Conservation (phyloP, 2,797 vertebrate species). For the Parambassis ranga region DNA sequence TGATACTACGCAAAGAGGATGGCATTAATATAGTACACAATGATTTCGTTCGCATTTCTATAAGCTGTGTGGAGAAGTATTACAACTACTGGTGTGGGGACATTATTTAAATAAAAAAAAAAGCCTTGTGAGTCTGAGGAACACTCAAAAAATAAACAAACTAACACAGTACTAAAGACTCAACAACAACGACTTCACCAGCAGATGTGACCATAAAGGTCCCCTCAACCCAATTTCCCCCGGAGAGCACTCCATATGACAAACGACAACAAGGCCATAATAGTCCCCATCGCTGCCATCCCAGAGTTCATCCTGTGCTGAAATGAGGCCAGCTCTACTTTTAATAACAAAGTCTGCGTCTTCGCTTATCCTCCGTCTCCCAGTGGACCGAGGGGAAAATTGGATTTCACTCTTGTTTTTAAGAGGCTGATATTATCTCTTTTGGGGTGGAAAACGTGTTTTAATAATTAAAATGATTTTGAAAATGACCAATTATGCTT, state of each 20-base stretch:
- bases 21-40: too few relatives aligned
- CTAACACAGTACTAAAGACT: neutral
- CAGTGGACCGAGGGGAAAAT: conserved; percentile 55
- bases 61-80: too few relatives aligned
- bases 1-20: neutral
- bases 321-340: conserved; percentile 57
- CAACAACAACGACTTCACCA: conserved; percentile 2
- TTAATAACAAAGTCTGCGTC: conserved; percentile 58
- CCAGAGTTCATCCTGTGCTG: conserved; percentile 35
- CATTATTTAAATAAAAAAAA: too few relatives aligned
- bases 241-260: conserved; percentile 20
- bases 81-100: too few relatives aligned
- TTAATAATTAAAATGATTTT: conserved; percentile 70
- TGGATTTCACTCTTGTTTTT: conserved; percentile 60
- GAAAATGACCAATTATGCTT: conserved; percentile 61
- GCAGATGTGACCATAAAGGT: conserved; percentile 23
- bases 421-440: conserved; percentile 60
- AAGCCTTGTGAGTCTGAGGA: too few relatives aligned
- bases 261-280: conserved; percentile 38
- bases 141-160: too few relatives aligned
- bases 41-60: too few relatives aligned
- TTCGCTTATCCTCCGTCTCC: conserved; percentile 48
- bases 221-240: conserved; percentile 40
- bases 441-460: conserved; percentile 43
- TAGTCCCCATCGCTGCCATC: conserved; percentile 19